These are phyloP conservation scores for Heliconius cydno DNA, from an alignment of 2,888 invertebrate species.

Conservation along the genomic window DNA sequence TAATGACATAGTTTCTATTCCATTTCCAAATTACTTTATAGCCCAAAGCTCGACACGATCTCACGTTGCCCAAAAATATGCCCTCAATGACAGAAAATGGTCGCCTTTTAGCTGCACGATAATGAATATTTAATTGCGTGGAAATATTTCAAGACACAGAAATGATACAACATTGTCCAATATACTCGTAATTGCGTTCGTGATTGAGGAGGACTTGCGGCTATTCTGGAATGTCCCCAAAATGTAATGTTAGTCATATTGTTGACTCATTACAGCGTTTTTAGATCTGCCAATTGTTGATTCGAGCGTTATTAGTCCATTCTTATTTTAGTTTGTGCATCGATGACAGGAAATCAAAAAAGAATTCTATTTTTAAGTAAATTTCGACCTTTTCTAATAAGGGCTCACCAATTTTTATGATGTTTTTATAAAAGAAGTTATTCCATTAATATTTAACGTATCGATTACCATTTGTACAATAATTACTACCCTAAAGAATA, in stretches of 20 bases:
- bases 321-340: not conserved
- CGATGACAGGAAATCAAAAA: not conserved
- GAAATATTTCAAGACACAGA: slow-evolving; percentile 64
- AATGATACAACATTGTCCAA: slow-evolving; percentile 61
- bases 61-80: slow-evolving; percentile 60
- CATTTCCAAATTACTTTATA: slow-evolving; percentile 50
- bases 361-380: not conserved
- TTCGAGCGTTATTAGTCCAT: not conserved
- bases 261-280: slow-evolving; percentile 33
- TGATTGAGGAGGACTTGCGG: slow-evolving; percentile 59
- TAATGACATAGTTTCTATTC: slow-evolving; percentile 1
- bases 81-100: slow-evolving; percentile 73
- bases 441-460: not conserved
- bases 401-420: not conserved
- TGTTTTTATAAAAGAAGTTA: not conserved
- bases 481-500: too few species aligned
- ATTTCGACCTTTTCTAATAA: too few species aligned
- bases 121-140: slow-evolving; percentile 81
- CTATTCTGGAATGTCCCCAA: slow-evolving; percentile 43
- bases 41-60: slow-evolving; percentile 50
- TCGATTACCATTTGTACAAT: too few species aligned
- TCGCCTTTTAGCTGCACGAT: slow-evolving; percentile 62
- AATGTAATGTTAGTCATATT: slow-evolving; percentile 34
- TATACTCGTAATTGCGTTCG: slow-evolving; percentile 57
- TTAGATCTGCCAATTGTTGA: slow-evolving; percentile 21